Percentiles rank a stretch among this genome's conserved stretches.
Evolutionary conservation across 2,797 vertebrate genomes (phyloP).

Genomic region (Bucorvus abyssinicus): DNA sequence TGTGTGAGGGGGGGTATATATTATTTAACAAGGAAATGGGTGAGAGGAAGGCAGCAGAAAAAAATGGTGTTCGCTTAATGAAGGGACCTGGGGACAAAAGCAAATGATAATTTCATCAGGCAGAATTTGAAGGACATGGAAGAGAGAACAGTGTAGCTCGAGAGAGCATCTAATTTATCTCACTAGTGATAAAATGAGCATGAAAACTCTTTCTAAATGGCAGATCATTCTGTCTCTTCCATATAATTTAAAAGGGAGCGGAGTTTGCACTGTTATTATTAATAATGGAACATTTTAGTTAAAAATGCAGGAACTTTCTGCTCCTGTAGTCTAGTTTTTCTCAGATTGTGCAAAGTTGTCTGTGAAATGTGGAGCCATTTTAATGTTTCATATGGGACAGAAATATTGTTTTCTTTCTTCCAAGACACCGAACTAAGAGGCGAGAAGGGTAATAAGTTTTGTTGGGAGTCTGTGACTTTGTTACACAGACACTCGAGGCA

Average conservation of each 20-base stretch:
- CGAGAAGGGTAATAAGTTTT: neutral
- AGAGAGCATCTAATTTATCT: slow-evolving; percentile 40
- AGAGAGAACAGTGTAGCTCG: neutral
- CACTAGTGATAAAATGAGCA: slow-evolving; percentile 8
- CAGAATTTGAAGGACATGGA: slow-evolving; percentile 16
- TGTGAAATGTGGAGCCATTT: neutral
- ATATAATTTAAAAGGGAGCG: slow-evolving; percentile 20
- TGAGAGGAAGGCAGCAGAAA: slow-evolving; percentile 5
- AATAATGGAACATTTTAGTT: slow-evolving; percentile 62
- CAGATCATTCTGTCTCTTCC: slow-evolving; percentile 35
- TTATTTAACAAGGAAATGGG: slow-evolving; percentile 30
- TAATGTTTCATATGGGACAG: slow-evolving; percentile 2
- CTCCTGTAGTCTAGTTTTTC: slow-evolving; percentile 44
- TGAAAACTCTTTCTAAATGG: slow-evolving; percentile 41
- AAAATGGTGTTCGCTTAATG: slow-evolving; percentile 25
- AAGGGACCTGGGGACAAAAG: slow-evolving; percentile 19
- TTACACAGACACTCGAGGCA: neutral
- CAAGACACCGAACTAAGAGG: neutral
- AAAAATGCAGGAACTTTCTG: slow-evolving; percentile 47
- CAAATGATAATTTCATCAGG: slow-evolving; percentile 8
- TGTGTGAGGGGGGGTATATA: neutral
- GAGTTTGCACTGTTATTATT: slow-evolving; percentile 38
- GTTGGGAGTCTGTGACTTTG: neutral
- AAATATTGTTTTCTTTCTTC: neutral
- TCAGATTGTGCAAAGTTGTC: slow-evolving; percentile 29